Evolutionary conservation across 2,888 invertebrate genomes (phyloP).

Genomic region (Microplitis manilae): DNA sequence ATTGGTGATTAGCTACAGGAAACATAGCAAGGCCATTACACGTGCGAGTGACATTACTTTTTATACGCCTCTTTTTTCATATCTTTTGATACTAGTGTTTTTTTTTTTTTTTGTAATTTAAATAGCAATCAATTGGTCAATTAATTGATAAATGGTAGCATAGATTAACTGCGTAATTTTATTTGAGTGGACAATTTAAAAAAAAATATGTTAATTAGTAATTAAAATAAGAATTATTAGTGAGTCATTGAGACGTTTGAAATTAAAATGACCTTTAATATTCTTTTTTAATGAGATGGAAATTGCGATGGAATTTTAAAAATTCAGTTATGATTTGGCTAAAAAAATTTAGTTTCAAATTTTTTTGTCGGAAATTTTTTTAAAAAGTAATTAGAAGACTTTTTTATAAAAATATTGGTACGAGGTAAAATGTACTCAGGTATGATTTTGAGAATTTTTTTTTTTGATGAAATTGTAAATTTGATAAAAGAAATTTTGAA

Average conservation of each 20-base stretch:
- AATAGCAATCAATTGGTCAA: too few species aligned
- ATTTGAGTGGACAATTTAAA: neutral
- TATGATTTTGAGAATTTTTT: too few species aligned
- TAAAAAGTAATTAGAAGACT: too few species aligned
- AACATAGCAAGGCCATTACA: neutral
- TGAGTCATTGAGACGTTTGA: neutral
- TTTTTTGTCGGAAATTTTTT: too few species aligned
- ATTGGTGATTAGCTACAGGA: neutral
- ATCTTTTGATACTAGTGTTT: neutral
- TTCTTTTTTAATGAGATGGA: neutral
- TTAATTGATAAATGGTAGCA: too few species aligned
- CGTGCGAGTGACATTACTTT: neutral
- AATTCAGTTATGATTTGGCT: too few species aligned
- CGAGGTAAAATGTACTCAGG: too few species aligned
- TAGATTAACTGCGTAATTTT: neutral
- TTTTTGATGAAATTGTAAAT: too few species aligned
- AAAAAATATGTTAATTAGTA: neutral
- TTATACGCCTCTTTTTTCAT: neutral
- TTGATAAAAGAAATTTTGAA: too few species aligned
- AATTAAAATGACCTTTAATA: neutral
- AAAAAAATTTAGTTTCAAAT: too few species aligned
- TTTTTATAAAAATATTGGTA: too few species aligned
- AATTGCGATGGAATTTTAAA: neutral
- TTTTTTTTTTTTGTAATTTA: too few species aligned
- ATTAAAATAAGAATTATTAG: neutral